Evolutionary conservation across 2,888 invertebrate species (phyloP), one percentile per base, ranked within the genome.

Genomic region (Pristionchus entomophagus): DNA sequence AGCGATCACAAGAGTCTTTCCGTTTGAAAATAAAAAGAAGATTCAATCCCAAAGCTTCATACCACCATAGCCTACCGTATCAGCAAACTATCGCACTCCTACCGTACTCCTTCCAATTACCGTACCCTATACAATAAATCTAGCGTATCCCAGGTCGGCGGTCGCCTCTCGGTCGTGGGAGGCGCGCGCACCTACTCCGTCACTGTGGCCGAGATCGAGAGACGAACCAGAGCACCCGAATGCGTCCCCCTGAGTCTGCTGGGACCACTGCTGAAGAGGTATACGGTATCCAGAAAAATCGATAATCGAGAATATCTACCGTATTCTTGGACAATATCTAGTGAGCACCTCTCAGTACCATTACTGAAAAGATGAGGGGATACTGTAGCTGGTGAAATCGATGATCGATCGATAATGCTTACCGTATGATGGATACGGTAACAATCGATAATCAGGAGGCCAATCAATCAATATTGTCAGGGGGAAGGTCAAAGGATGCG

Each of bases 401-500:
- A n/a, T n/a, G n/a, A n/a, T n/a, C n/a, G n/a, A n/a, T n/a, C n/a
- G n/a, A n/a, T n/a, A n/a, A n/a, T n/a, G n/a, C n/a, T n/a, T n/a
- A n/a, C n/a, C n/a, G n/a, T 45, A 14, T 45, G 6, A 45, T 45
- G 8, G 45, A 45, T 45, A 45, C 14, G 6, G n/a, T 12, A 59
- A 5, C 59, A 22, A 59, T 59, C 26, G 26, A 59, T 26, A 38
- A 65, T 65, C 14, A 14, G 6, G 45, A 45, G 6, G 12, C 10
- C 41, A 73, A 73, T 41, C 41, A 41, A 69, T 35, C 38, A n/a
- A 22, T 3, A 29, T 22, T 65, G n/a, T 22, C 83, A 84, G 83
- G 45, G 83, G 83, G 26, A 84, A 84, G 83, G 59, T 65, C 32
- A 84, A 84, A 32, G 83, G 83, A 0, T 84, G 83, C 65, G 83